Evolutionary conservation across 2,797 vertebrate genomes (phyloP), one percentile per base, ranked within the genome.

Genomic region (Sebastes iracundus): DNA sequence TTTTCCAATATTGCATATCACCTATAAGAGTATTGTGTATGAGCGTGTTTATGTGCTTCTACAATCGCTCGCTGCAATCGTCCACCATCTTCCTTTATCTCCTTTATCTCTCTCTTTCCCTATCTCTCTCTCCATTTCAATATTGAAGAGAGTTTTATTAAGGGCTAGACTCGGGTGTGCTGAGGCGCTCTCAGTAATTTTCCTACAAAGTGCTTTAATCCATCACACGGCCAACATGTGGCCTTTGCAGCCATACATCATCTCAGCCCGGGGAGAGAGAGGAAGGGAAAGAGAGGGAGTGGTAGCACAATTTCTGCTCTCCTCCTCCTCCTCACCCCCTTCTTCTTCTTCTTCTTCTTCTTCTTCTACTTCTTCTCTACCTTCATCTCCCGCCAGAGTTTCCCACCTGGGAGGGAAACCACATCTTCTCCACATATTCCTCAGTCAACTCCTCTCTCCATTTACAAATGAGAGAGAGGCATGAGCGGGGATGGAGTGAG

Each of bases 131-230:
- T 88, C 88, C 90, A 94, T 95, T 94, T 95, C 97, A 98, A 98
- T 98, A 98, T 98, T 97, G 96, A 98, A 97, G 96, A 97, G 97
- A 97, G 97, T 99, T 98, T 98, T 99, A 98, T 99, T 98, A 98
- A 97, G 97, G 97, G 97, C 97, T 97, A 97, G 97, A 97, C 96
- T 97, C 96, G 92, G 95, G 97, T 96, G 97, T 97, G 97, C 96
- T 95, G 96, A 98, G 97, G 97, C 96, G 96, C 97, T 97, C 96
- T 97, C 96, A 96, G 97, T 98, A 99, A 99, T 99, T 99, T 98
- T 98, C 97, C 96, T 97, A 97, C 97, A 99, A 99, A 99, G 98
- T 98, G 97, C 98, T 99, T 98, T 98, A 98, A 99, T 99, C 98
- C 98, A 98, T 99, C 98, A 99, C 96, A 96, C 95, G 96, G 97